A percentile compares a stretch with the other conserved stretches of the same genome.
Evolutionary conservation across 2,113 vertebrate genomes (phyloP).

Genomic region (Daboia siamensis): DNA sequence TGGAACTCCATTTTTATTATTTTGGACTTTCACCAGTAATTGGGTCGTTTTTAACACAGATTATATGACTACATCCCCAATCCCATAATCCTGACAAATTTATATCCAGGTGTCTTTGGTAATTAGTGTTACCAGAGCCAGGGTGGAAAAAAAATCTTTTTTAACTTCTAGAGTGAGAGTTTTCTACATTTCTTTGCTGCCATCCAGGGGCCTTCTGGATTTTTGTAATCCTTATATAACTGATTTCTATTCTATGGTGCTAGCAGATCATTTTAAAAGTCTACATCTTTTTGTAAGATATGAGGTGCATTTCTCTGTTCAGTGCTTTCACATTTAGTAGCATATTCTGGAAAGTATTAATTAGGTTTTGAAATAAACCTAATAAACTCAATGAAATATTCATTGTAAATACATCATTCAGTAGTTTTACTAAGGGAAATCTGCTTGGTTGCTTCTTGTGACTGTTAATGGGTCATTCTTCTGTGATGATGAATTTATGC

Average conservation of each 20-base stretch:
- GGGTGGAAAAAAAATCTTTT: neutral
- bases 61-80: neutral
- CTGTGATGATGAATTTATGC: constrained; percentile 58
- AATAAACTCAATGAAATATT: constrained; percentile 50
- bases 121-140: neutral
- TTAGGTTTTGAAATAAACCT: constrained; percentile 19
- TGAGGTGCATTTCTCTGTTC: neutral
- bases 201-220: neutral
- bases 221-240: neutral
- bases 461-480: constrained; percentile 57
- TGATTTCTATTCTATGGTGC: neutral
- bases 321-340: neutral
- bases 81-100: neutral
- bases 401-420: constrained; percentile 45
- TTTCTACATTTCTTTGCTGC: neutral
- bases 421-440: constrained; percentile 48
- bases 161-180: neutral
- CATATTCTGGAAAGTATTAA: constrained; percentile 1
- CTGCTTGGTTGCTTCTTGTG: constrained; percentile 26
- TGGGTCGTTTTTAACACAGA: neutral
- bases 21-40: neutral
- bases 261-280: neutral
- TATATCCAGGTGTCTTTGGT: neutral
- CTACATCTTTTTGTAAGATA: neutral
- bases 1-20: neutral